Evolutionary conservation across 2,797 vertebrate genomes (phyloP).

Genomic region (Muraenolepis orangiensis): DNA sequence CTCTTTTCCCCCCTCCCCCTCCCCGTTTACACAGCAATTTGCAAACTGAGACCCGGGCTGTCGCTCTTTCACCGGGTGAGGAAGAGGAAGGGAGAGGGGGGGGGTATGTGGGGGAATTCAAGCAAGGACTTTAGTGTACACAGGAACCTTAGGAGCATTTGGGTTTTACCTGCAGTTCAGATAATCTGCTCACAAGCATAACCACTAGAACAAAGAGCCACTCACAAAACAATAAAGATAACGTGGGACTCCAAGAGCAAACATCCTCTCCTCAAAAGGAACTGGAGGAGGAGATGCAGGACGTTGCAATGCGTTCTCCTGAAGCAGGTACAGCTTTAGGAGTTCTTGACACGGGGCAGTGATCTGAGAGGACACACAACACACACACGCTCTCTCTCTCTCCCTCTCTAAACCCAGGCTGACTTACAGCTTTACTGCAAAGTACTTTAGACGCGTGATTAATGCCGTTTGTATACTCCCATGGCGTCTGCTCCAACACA

Average conservation of each 20-base stretch:
- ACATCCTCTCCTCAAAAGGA: background rate
- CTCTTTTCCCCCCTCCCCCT: background rate
- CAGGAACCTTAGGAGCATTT: background rate
- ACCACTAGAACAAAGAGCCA: too few relatives aligned
- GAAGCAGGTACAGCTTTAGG: background rate
- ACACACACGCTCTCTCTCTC: constrained; percentile 4
- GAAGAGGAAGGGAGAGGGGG: background rate
- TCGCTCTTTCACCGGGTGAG: constrained; percentile 12
- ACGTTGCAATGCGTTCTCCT: background rate
- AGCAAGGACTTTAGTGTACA: background rate
- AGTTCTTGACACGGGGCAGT: too few relatives aligned
- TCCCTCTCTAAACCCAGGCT: constrained; percentile 6
- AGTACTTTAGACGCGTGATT: background rate
- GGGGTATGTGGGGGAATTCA: background rate
- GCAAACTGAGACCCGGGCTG: constrained; percentile 15
- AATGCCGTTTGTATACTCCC: background rate
- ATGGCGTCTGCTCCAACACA: background rate
- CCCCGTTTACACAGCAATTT: constrained; percentile 30
- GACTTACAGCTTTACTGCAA: background rate
- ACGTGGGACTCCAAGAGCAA: background rate
- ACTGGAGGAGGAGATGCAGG: background rate
- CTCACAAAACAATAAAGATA: background rate
- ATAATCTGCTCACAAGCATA: background rate
- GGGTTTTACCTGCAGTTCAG: background rate
- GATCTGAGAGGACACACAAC: background rate